phyloP scores from a whole-genome alignment of 2,888 invertebrate genomes.

The Platycnemis pennipes region DNA sequence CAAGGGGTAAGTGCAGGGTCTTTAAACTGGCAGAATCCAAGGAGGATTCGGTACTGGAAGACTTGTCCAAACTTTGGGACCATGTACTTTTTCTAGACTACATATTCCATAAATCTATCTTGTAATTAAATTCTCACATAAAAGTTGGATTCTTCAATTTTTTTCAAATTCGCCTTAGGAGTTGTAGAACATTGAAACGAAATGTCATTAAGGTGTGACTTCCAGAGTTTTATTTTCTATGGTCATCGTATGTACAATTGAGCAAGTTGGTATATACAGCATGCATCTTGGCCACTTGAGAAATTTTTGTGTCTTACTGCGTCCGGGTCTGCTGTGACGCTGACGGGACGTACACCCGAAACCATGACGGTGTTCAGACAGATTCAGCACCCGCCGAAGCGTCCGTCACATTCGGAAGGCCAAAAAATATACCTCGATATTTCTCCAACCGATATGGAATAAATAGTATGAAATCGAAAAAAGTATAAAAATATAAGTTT shows the following conservation, averaged over 20 bases:
- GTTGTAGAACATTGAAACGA: not conserved
- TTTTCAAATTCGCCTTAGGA: too few relatives aligned
- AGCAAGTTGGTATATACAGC: not conserved
- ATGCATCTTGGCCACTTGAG: not conserved
- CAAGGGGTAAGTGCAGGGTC: too few relatives aligned
- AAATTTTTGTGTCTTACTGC: not conserved
- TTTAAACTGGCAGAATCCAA: too few relatives aligned
- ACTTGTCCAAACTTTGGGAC: too few relatives aligned
- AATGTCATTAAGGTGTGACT: not conserved
- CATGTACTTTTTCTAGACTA: too few relatives aligned
- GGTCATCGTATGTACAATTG: not conserved
- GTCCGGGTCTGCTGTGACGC: not conserved
- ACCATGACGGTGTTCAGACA: not conserved
- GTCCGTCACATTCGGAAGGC: too few relatives aligned
- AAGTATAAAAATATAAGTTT: not conserved
- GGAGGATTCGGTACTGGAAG: too few relatives aligned
- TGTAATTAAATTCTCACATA: too few relatives aligned
- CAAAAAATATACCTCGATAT: not conserved
- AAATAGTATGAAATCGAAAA: constrained; percentile 18
- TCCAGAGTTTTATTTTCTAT: constrained; percentile 5
- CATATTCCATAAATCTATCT: too few relatives aligned
- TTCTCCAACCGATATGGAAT: not conserved
- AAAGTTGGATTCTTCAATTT: too few relatives aligned
- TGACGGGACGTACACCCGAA: not conserved
- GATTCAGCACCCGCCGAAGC: not conserved